phyloP scores from a whole-genome alignment of 2,113 vertebrate genomes.

The Orthonyx spaldingii region DNA sequence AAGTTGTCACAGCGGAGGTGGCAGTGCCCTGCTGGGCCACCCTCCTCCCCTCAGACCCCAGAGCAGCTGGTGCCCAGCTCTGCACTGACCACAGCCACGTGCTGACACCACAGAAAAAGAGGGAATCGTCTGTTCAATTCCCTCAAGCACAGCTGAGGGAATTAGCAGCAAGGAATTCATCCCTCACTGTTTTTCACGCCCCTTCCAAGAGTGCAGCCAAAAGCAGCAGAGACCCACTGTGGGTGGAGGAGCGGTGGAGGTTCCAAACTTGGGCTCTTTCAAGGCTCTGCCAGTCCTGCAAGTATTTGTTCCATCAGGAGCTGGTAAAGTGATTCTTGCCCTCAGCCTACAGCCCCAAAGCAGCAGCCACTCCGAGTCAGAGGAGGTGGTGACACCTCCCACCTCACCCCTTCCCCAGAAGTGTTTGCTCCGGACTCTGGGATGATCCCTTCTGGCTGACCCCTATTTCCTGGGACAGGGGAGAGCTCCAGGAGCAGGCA shows the following conservation, averaged over 20 bases:
- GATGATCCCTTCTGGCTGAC: not conserved
- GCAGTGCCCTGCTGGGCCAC: not conserved
- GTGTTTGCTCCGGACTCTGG: not conserved
- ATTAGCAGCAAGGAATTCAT: not conserved
- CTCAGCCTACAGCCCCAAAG: not conserved
- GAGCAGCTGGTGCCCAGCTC: not conserved
- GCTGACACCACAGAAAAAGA: no score
- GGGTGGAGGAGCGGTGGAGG: not conserved
- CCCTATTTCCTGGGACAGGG: not conserved
- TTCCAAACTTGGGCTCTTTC: not conserved
- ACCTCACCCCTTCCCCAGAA: not conserved
- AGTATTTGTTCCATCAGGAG: not conserved
- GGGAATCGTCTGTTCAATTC: not conserved
- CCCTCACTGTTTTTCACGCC: accelerated
- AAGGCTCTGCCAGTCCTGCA: not conserved
- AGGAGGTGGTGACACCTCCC: not conserved
- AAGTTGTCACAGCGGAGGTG: not conserved
- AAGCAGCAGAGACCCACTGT: not conserved
- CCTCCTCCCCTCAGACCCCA: not conserved
- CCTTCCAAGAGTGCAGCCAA: not conserved
- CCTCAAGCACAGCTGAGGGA: not conserved
- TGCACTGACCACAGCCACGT: not conserved
- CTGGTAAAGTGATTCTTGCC: not conserved
- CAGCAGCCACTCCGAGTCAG: not conserved
- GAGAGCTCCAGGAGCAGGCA: not conserved